These are phyloP conservation scores for Anguilla megastoma DNA, from an alignment of 2,797 vertebrate species.

Conservation along the genomic window DNA sequence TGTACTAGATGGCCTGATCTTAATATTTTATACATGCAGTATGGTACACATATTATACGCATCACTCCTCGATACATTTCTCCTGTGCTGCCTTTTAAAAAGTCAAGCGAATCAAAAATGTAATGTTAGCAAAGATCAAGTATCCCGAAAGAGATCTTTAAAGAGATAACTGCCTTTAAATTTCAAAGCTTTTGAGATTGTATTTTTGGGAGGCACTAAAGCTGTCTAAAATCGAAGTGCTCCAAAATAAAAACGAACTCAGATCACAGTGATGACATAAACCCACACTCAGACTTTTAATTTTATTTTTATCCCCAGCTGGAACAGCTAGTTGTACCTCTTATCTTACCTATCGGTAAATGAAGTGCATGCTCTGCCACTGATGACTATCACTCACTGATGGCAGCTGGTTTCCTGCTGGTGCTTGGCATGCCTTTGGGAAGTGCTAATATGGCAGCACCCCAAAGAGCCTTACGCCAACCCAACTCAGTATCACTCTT, in stretches of 20 bases:
- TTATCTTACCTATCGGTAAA: neutral
- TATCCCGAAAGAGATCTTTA: slow-evolving; percentile 73
- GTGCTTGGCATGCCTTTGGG: neutral
- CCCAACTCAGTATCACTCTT: neutral
- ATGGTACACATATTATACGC: slow-evolving; percentile 61
- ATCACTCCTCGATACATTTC: slow-evolving; percentile 67
- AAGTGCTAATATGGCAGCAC: neutral
- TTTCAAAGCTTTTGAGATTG: neutral
- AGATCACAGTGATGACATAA: neutral
- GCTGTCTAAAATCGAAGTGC: no score
- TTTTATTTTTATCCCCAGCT: neutral
- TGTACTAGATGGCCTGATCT: slow-evolving; percentile 68
- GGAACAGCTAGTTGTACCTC: neutral
- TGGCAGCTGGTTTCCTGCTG: neutral
- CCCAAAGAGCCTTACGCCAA: no score
- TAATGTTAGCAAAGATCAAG: slow-evolving; percentile 74
- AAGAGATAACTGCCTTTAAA: slow-evolving; percentile 10
- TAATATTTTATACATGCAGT: slow-evolving; percentile 68
- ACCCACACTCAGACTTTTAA: neutral
- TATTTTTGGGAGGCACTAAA: neutral
- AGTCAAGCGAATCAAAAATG: slow-evolving; percentile 77
- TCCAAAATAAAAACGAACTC: neutral
- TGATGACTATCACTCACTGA: neutral
- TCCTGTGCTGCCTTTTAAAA: slow-evolving; percentile 68
- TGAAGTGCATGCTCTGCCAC: neutral